A percentile compares a stretch with the other conserved stretches of the same genome.
Evolutionary conservation across 1,140 invertebrate species (phyloP).

Genomic region (Pygmarrhopalites habei): DNA sequence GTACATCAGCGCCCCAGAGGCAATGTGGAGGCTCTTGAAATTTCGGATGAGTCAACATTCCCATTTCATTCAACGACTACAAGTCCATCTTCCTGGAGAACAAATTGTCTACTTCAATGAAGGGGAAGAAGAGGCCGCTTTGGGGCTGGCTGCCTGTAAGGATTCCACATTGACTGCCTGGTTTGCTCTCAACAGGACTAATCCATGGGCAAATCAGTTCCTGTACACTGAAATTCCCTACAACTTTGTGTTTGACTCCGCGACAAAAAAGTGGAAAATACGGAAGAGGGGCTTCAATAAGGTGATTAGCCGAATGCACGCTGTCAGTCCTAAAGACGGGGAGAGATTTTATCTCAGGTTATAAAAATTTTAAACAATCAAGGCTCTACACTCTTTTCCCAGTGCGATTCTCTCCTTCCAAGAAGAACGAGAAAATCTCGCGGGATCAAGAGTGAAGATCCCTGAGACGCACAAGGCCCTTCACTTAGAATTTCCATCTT

Average conservation of each 20-base stretch:
- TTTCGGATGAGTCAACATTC: slow-evolving; percentile 31
- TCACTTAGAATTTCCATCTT: background rate
- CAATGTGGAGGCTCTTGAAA: slow-evolving; percentile 39
- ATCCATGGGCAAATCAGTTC: background rate
- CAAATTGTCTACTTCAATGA: slow-evolving; percentile 41
- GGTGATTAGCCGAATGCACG: slow-evolving; percentile 37
- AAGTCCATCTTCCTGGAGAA: slow-evolving; percentile 47
- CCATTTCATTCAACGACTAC: slow-evolving; percentile 44
- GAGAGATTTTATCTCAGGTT: slow-evolving; percentile 43
- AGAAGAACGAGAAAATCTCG: too few species aligned
- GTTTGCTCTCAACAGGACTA: slow-evolving; percentile 18
- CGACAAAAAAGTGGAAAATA: slow-evolving; percentile 27
- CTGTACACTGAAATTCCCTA: slow-evolving; percentile 32
- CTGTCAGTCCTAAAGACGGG: slow-evolving; percentile 20
- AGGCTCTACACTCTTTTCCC: too few species aligned
- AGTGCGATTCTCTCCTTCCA: slow-evolving; percentile 41
- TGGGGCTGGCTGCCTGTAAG: background rate
- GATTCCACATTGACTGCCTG: slow-evolving; percentile 36
- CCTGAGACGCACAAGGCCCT: background rate
- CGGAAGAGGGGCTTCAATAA: slow-evolving; percentile 20
- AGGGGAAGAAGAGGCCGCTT: slow-evolving; percentile 15
- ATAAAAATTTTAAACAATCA: too few species aligned
- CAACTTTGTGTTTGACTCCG: slow-evolving; percentile 23
- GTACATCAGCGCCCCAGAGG: slow-evolving; percentile 40
- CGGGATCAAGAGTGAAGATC: too few species aligned